Conservation (phyloP, 2,113 vertebrate genomes). For the Pan troglodytes region NHGRI_mPanTro3-v2.1_pri NC_072411.2:20882501-20883000, state of each 20-base stretch:
- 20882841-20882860: too few species aligned
- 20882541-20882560: not conserved
- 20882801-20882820: too few species aligned
- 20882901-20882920: too few species aligned
- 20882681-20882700: not conserved
- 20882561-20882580: not conserved
- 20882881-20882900: too few species aligned
- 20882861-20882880: too few species aligned
- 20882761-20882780: too few species aligned
- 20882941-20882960: too few species aligned
- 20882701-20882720: not conserved
- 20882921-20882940: accelerated
- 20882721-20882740: not conserved
- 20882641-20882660: not conserved
- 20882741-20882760: too few species aligned
- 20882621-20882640: not conserved
- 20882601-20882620: not conserved
- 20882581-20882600: not conserved
- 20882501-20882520: not conserved
- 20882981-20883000: too few species aligned
- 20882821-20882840: too few species aligned
- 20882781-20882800: too few species aligned
- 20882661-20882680: not conserved
- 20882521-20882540: not conserved
- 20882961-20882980: too few species aligned